These are phyloP conservation scores for Drosophila sucinea DNA, from an alignment of 1,140 invertebrate species.

Conservation along the genomic window DNA sequence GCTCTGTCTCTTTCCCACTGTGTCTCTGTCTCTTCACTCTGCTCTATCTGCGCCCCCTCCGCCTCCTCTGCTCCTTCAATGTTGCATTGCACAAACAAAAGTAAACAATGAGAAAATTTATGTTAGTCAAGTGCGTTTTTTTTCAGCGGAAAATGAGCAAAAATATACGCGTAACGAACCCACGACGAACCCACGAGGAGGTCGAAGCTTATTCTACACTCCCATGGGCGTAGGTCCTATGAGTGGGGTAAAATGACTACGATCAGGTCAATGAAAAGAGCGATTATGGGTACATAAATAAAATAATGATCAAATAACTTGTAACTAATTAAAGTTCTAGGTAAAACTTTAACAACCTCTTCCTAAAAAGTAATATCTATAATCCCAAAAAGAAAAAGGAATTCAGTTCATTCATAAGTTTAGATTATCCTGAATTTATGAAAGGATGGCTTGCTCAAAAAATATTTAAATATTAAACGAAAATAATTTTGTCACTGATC, in stretches of 20 bases:
- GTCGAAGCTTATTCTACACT: background rate
- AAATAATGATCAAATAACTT: too few relatives aligned
- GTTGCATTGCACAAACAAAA: conserved; percentile 47
- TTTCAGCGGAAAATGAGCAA: conserved; percentile 77
- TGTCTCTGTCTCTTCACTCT: conserved; percentile 14
- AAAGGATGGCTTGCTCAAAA: too few relatives aligned
- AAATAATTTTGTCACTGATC: too few relatives aligned
- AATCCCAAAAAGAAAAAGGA: too few relatives aligned
- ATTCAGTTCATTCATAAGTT: too few relatives aligned
- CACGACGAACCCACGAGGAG: conserved; percentile 19
- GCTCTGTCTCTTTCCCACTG: background rate
- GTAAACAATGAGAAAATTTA: conserved; percentile 81
- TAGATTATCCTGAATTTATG: too few relatives aligned
- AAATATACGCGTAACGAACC: conserved; percentile 76
- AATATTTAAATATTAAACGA: too few relatives aligned
- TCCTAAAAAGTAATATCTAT: too few relatives aligned
- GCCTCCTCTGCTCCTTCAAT: conserved; percentile 18
- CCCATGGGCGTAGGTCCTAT: background rate
- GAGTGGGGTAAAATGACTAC: background rate
- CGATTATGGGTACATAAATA: too few relatives aligned
- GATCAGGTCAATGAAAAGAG: too few relatives aligned
- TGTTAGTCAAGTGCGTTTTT: conserved; percentile 80
- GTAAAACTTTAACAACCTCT: too few relatives aligned
- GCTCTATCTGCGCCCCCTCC: conserved; percentile 1
- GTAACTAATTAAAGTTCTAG: too few relatives aligned